These are phyloP conservation scores for Excalfactoria chinensis DNA, from an alignment of 2,113 vertebrate genomes.

Conservation along the genomic window DNA sequence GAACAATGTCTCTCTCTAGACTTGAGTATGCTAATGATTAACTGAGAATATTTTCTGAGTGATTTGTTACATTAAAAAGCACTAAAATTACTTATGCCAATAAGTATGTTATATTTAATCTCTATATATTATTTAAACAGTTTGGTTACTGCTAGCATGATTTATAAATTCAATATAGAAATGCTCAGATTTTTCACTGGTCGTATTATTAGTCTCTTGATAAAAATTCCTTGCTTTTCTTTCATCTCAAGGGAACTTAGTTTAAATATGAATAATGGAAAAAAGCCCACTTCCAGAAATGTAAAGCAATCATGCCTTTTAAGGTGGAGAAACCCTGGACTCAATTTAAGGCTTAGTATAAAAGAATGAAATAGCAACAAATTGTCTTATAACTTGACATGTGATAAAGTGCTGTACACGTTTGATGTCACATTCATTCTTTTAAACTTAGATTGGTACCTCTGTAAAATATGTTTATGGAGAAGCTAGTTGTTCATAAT, in stretches of 20 bases:
- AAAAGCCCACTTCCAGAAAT: constrained; percentile 63
- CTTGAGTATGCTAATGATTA: constrained; percentile 36
- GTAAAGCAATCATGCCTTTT: constrained; percentile 62
- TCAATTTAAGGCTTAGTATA: constrained; percentile 34
- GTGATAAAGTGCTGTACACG: neutral
- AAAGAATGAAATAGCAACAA: constrained; percentile 37
- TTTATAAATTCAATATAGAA: constrained; percentile 73
- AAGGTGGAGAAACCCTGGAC: constrained; percentile 45
- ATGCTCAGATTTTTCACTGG: constrained; percentile 66
- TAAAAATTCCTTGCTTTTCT: constrained; percentile 78
- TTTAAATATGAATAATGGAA: constrained; percentile 80
- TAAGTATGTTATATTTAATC: constrained; percentile 48
- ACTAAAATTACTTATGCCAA: constrained; percentile 46
- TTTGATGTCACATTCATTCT: neutral
- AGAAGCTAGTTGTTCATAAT: neutral
- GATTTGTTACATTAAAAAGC: constrained; percentile 27
- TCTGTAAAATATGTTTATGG: neutral
- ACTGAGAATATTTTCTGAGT: constrained; percentile 23
- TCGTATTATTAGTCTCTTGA: constrained; percentile 77
- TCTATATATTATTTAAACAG: constrained; percentile 56
- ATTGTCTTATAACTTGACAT: neutral
- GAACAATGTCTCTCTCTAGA: constrained; percentile 19
- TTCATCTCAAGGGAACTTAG: constrained; percentile 74
- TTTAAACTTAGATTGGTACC: neutral
- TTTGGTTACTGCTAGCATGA: constrained; percentile 57